These are phyloP conservation scores for Eospalax fontanierii DNA, from an alignment of 2,797 vertebrate species.

Conservation along the genomic window DNA sequence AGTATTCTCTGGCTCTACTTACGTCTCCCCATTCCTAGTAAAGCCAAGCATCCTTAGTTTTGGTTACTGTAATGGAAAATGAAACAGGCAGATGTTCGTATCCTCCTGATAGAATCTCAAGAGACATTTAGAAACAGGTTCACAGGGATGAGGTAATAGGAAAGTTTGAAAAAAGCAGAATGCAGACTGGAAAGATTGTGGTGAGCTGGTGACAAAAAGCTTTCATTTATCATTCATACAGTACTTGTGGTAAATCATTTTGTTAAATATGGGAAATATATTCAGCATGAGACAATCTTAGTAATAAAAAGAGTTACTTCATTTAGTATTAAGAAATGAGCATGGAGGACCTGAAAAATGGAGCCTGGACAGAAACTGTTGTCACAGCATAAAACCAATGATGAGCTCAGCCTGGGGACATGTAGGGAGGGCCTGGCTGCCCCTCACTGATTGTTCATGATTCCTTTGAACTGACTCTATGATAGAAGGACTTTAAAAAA, in stretches of 20 bases:
- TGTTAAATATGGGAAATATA: background rate
- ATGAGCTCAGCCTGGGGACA: too few species aligned
- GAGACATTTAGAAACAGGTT: slow-evolving; percentile 27
- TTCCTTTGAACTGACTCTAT: background rate
- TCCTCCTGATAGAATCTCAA: background rate
- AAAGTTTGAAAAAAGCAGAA: background rate
- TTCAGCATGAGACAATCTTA: slow-evolving; percentile 28
- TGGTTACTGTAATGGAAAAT: background rate
- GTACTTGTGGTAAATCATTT: background rate
- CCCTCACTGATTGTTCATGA: background rate
- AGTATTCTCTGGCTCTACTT: background rate
- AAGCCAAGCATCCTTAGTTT: background rate
- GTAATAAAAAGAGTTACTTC: slow-evolving; percentile 13
- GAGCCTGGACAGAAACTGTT: background rate
- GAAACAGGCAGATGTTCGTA: background rate
- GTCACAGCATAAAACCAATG: too few species aligned
- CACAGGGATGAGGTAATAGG: background rate
- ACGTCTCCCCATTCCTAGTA: background rate
- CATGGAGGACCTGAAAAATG: background rate
- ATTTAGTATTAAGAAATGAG: background rate
- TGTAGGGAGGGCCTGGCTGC: background rate
- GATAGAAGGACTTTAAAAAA: background rate
- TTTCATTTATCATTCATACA: background rate
- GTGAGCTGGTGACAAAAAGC: background rate
- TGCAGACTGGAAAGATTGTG: background rate